These are phyloP conservation scores for Neodiprion pinetum DNA, from an alignment of 1,140 invertebrate species.

Conservation along the genomic window DNA sequence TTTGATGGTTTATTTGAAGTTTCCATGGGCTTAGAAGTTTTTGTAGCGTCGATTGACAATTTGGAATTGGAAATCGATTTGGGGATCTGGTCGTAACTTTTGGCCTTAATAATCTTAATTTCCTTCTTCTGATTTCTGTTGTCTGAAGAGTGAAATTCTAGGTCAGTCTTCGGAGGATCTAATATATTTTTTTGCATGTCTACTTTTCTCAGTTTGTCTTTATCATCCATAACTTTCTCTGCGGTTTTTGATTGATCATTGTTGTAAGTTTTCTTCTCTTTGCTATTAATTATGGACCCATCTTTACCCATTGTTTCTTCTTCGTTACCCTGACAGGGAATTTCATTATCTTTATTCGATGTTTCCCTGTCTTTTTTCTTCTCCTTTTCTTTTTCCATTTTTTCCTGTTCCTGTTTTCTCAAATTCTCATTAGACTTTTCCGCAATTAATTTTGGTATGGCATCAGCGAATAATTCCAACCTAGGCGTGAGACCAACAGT, in stretches of 20 bases:
- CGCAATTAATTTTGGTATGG: constrained; percentile 55
- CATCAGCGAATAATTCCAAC: constrained; percentile 55
- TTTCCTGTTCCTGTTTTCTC: constrained; percentile 23
- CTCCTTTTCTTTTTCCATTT: constrained; percentile 18
- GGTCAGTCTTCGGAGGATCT: constrained; percentile 26
- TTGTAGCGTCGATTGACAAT: constrained; percentile 28
- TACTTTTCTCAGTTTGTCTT: not conserved
- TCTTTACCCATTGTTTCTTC: not conserved
- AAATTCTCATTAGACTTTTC: constrained; percentile 46
- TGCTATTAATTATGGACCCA: not conserved
- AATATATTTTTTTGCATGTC: constrained; percentile 8
- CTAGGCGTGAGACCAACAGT: constrained; percentile 53
- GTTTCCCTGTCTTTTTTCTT: not conserved
- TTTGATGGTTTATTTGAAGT: constrained; percentile 29
- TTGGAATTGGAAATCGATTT: constrained; percentile 29
- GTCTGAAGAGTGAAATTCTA: constrained; percentile 23
- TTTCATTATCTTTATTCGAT: not conserved
- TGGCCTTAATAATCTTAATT: constrained; percentile 41
- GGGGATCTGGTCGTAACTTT: constrained; percentile 49
- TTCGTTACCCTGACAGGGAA: not conserved
- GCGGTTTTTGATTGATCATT: not conserved
- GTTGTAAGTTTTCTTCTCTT: not conserved
- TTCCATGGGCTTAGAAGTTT: constrained; percentile 28
- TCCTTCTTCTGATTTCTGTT: constrained; percentile 33
- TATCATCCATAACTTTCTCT: not conserved